phyloP scores from a whole-genome alignment of 2,888 invertebrate genomes.

The Lapara coniferarum region DNA sequence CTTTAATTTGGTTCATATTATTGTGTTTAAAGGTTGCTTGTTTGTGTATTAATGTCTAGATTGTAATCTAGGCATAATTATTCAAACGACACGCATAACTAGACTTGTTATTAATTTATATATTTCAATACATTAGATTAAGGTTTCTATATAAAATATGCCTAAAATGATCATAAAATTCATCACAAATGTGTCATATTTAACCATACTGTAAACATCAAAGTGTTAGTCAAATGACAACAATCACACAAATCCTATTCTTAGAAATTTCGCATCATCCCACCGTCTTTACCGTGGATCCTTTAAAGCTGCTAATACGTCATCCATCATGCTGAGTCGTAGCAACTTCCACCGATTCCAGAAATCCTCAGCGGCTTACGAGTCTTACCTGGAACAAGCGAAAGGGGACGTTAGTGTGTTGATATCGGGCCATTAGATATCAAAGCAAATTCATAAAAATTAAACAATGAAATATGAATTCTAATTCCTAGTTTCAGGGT shows the following conservation, averaged over 20 bases:
- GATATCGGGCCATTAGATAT: slow-evolving; percentile 16
- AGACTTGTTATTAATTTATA: neutral
- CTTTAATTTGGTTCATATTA: neutral
- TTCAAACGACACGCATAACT: neutral
- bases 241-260: slow-evolving; percentile 8
- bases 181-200: neutral
- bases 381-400: slow-evolving; percentile 30
- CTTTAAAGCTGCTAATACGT: slow-evolving; percentile 27
- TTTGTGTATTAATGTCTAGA: slow-evolving; percentile 6
- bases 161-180: neutral
- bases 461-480: too few relatives aligned
- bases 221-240: slow-evolving; percentile 2
- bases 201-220: neutral
- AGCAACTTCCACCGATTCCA: slow-evolving; percentile 4
- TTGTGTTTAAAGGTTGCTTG: slow-evolving; percentile 10
- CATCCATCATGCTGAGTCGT: slow-evolving; percentile 45
- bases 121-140: neutral
- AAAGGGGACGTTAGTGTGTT: slow-evolving; percentile 20
- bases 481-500: too few relatives aligned
- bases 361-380: slow-evolving; percentile 18
- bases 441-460: too few relatives aligned
- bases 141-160: neutral
- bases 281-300: neutral
- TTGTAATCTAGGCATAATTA: neutral
- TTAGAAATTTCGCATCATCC: neutral